These are phyloP conservation scores for Dascillus cervinus DNA, from an alignment of 2,888 invertebrate genomes.

Conservation along the genomic window DNA sequence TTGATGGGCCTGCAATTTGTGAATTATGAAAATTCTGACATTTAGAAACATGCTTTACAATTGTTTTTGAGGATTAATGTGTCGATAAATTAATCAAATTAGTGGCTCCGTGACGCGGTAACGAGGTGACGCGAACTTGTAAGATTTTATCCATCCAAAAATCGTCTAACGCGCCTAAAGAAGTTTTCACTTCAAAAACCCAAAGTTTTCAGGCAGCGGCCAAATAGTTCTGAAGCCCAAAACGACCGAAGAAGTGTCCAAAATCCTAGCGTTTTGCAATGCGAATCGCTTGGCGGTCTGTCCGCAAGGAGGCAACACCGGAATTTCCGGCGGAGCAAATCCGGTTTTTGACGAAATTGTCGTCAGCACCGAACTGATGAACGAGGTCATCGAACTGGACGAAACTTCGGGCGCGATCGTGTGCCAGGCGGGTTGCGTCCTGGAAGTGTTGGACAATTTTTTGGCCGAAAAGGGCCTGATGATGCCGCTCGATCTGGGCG, in stretches of 20 bases:
- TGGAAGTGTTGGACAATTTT: conserved; percentile 74
- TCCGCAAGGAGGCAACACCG: conserved; percentile 91
- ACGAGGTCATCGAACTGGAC: conserved; percentile 75
- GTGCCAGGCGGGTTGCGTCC: conserved; percentile 86
- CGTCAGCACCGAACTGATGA: conserved; percentile 75
- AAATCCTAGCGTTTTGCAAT: conserved; percentile 79
- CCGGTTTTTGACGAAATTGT: conserved; percentile 96
- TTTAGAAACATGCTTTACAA: no score
- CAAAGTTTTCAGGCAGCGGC: conserved; percentile 59
- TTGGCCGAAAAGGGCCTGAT: conserved; percentile 66
- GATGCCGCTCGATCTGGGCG: conserved; percentile 92
- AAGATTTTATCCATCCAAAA: no score
- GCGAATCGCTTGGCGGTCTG: conserved; percentile 77
- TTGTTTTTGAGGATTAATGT: no score
- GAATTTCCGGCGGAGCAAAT: conserved; percentile 88
- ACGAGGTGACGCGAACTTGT: no score
- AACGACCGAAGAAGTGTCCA: conserved; percentile 77
- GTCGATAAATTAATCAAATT: no score
- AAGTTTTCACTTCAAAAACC: no score
- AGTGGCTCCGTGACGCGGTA: no score
- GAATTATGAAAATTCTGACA: no score
- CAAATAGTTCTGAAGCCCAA: conserved; percentile 78
- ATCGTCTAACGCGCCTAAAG: no score
- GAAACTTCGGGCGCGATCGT: conserved; percentile 67
- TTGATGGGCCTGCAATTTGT: no score